These are phyloP conservation scores for Rhinella marina DNA, from an alignment of 2,797 vertebrate genomes.

Conservation along the genomic window DNA sequence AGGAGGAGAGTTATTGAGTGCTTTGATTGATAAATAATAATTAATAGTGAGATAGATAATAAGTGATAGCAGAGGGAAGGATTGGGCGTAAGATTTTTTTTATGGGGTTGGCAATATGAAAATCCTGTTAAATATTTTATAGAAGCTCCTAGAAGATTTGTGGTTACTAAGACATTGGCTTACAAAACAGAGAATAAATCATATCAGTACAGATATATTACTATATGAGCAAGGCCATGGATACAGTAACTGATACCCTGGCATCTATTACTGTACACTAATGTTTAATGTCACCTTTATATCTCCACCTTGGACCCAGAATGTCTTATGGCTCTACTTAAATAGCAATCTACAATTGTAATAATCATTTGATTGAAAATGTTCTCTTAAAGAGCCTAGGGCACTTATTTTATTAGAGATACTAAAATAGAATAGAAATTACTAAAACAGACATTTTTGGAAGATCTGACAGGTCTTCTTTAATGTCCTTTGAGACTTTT, in stretches of 20 bases:
- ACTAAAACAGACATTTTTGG: no score
- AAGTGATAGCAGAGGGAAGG: background rate
- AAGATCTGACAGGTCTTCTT: no score
- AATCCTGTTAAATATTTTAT: slow-evolving; percentile 6
- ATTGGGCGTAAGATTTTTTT: slow-evolving; percentile 13
- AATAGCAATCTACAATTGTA: background rate
- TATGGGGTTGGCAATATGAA: slow-evolving; percentile 4
- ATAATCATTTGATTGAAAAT: background rate
- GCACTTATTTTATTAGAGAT: no score
- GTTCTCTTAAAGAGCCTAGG: background rate
- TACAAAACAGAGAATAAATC: background rate
- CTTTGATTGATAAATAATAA: slow-evolving; percentile 12
- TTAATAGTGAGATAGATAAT: background rate
- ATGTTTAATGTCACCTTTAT: background rate
- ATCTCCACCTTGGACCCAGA: background rate
- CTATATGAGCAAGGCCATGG: background rate
- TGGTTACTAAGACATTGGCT: background rate
- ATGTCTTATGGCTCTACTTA: background rate
- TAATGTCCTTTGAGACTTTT: no score
- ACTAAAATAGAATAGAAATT: no score
- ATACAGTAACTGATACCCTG: background rate
- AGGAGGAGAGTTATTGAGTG: background rate
- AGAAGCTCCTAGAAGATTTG: background rate
- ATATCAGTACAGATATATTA: background rate
- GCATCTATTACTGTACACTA: background rate